phyloP scores from a whole-genome alignment of 1,140 invertebrate species.

The Aphelinus certus region DNA sequence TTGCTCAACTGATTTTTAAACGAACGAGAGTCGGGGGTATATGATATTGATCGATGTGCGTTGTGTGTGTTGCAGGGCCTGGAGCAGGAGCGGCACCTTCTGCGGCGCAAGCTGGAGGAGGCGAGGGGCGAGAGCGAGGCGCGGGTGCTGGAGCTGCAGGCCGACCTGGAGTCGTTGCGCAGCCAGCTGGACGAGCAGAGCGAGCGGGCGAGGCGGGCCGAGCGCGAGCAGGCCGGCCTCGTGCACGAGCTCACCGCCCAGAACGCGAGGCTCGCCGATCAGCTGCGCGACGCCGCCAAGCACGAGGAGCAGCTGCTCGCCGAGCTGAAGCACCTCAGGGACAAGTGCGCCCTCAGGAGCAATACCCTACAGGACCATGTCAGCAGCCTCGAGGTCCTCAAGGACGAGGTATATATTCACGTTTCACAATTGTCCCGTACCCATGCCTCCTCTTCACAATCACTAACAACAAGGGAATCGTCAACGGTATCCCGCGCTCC shows the following conservation, averaged over 20 bases:
- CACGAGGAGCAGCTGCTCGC: constrained; percentile 82
- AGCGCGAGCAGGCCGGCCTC: constrained; percentile 77
- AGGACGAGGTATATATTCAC: constrained; percentile 75
- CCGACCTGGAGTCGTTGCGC: constrained; percentile 82
- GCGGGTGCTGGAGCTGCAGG: constrained; percentile 85
- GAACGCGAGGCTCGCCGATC: constrained; percentile 86
- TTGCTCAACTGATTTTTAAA: no score
- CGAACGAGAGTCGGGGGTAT: not conserved
- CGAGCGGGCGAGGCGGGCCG: constrained; percentile 78
- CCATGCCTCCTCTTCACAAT: no score
- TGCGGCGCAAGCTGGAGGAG: constrained; percentile 84
- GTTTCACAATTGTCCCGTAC: no score
- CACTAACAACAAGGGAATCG: no score
- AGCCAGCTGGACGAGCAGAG: constrained; percentile 74
- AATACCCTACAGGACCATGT: constrained; percentile 82
- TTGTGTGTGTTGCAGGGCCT: constrained; percentile 74
- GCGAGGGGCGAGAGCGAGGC: constrained; percentile 90
- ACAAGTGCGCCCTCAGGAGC: constrained; percentile 84
- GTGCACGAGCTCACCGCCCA: constrained; percentile 90
- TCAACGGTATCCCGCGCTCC: no score
- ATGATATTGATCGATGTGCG: constrained; percentile 3
- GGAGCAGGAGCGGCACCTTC: constrained; percentile 91
- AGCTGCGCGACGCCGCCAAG: constrained; percentile 84
- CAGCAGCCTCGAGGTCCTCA: constrained; percentile 85
- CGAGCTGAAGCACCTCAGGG: constrained; percentile 83